phyloP scores from a whole-genome alignment of 2,113 vertebrate genomes.

The Mustela nigripes region DNA sequence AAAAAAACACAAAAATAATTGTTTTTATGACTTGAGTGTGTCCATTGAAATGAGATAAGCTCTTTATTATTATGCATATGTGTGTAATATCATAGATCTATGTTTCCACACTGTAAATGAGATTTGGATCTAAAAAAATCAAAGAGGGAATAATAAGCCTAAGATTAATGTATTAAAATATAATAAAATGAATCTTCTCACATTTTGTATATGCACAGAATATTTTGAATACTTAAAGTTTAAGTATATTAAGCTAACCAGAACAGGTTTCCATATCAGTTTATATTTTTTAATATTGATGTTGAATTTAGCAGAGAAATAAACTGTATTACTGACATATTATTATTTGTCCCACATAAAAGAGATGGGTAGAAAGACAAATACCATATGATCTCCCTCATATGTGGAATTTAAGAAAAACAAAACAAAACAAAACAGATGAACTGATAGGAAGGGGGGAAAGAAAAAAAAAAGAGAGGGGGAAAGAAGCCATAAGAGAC shows the following conservation, averaged over 20 bases:
- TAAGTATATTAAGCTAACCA: neutral
- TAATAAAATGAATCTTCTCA: slow-evolving; percentile 33
- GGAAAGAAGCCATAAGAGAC: neutral
- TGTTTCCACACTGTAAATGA: neutral
- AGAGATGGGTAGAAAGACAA: neutral
- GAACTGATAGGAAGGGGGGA: neutral
- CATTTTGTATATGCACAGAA: neutral
- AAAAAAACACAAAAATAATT: neutral
- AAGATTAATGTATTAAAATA: slow-evolving; percentile 52
- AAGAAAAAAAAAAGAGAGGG: neutral
- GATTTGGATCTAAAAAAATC: neutral
- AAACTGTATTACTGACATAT: neutral
- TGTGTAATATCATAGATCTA: neutral
- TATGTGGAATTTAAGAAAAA: neutral
- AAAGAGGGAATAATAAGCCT: neutral
- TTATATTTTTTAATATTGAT: slow-evolving; percentile 17
- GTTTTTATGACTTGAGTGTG: neutral
- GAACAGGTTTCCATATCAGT: neutral
- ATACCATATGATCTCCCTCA: neutral
- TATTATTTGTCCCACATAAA: neutral
- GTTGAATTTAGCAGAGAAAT: neutral
- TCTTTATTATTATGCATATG: neutral
- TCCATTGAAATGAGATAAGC: neutral
- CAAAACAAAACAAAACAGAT: neutral
- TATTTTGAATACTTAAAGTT: slow-evolving; percentile 37